phyloP scores from a whole-genome alignment of 2,113 vertebrate genomes.

The Cryptotis parvus region DNA sequence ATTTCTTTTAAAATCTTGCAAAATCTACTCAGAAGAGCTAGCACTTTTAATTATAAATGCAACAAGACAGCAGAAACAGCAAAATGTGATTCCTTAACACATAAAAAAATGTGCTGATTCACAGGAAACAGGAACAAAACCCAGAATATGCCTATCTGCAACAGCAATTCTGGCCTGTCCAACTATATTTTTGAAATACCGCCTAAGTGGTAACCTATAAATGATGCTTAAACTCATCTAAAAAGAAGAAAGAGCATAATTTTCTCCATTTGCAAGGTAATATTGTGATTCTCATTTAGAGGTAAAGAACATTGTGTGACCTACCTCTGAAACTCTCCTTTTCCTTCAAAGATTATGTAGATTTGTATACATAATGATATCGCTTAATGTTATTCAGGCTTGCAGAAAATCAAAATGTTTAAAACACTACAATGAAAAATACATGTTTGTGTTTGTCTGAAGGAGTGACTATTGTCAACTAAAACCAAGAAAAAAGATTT shows the following conservation, averaged over 20 bases:
- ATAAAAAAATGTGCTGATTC: slow-evolving; percentile 63
- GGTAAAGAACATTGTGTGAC: neutral
- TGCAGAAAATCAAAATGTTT: slow-evolving; percentile 19
- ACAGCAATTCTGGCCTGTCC: neutral
- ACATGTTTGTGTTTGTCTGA: neutral
- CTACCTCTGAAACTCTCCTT: neutral
- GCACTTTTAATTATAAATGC: slow-evolving; percentile 72
- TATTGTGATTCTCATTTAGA: neutral
- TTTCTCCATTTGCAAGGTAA: neutral
- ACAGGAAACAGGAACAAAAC: neutral
- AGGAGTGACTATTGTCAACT: neutral
- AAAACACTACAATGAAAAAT: neutral
- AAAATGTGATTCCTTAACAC: slow-evolving; percentile 67
- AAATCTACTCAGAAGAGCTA: slow-evolving; percentile 58
- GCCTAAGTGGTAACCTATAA: neutral
- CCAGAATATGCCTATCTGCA: slow-evolving; percentile 5
- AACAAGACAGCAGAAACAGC: slow-evolving; percentile 38
- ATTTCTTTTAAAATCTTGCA: slow-evolving; percentile 56
- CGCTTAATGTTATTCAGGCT: neutral
- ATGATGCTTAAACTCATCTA: neutral
- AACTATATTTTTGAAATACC: slow-evolving; percentile 56
- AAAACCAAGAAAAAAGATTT: neutral
- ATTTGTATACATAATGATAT: neutral
- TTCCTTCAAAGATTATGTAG: neutral
- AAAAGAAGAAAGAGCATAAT: neutral